Evolutionary conservation across 2,113 vertebrate genomes (phyloP).

Genomic region (Sinocyclocheilus anophthalmus): DNA sequence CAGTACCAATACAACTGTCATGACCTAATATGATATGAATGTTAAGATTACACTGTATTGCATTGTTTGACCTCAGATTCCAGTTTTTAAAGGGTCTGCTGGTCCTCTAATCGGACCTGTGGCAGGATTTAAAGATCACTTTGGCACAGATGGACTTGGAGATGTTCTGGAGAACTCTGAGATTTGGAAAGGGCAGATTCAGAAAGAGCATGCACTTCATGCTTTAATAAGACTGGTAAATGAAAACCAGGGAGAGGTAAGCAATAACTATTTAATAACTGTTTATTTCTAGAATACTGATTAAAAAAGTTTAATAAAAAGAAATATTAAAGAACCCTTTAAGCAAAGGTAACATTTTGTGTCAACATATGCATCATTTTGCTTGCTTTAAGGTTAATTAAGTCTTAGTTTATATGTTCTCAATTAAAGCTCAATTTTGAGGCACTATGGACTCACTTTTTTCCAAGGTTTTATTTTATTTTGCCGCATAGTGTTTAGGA

Average conservation of each 20-base stretch:
- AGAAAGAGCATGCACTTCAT: constrained; percentile 71
- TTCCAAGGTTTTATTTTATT: background rate
- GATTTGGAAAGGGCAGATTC: constrained; percentile 69
- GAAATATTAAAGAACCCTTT: background rate
- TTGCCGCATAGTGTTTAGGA: background rate
- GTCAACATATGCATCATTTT: background rate
- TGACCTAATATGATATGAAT: background rate
- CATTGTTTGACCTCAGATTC: constrained; percentile 65
- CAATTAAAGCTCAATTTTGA: background rate
- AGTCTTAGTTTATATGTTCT: background rate
- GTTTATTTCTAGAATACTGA: background rate
- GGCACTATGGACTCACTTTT: background rate
- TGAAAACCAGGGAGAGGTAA: constrained; percentile 73
- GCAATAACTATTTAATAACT: background rate
- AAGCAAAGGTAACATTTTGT: background rate
- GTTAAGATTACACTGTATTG: background rate
- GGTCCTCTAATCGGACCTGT: constrained; percentile 63
- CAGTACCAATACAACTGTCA: background rate
- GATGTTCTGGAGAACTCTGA: constrained; percentile 68
- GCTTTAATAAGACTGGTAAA: constrained; percentile 74
- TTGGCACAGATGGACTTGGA: constrained; percentile 78
- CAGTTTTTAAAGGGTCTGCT: constrained; percentile 73
- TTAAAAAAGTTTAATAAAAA: background rate
- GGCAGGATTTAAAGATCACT: constrained; percentile 59
- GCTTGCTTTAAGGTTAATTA: background rate